These are phyloP conservation scores for Lepidochitona cinerea DNA, from an alignment of 2,888 invertebrate species.

Conservation along the genomic window DNA sequence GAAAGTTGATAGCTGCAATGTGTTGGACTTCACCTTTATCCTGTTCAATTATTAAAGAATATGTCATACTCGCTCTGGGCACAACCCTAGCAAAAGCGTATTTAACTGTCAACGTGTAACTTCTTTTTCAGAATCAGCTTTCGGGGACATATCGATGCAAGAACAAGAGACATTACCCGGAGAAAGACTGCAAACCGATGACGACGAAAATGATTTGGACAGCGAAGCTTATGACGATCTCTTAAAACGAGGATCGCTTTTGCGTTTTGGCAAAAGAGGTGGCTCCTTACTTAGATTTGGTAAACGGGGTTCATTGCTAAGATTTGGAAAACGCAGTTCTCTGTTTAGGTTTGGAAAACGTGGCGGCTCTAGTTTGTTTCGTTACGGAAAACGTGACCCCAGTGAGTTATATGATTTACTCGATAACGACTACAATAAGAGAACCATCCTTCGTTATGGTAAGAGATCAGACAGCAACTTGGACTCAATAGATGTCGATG, in stretches of 20 bases:
- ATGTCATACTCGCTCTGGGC: no score
- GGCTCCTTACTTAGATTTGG: slow-evolving; percentile 12
- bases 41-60: no score
- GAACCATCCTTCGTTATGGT: slow-evolving; percentile 15
- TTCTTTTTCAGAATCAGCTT: neutral
- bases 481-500: neutral
- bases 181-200: neutral
- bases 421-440: slow-evolving; percentile 3
- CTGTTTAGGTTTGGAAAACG: slow-evolving; percentile 49
- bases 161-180: neutral
- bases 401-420: neutral
- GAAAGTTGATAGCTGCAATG: no score
- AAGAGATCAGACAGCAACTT: slow-evolving; percentile 16
- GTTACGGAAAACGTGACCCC: slow-evolving; percentile 8
- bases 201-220: neutral
- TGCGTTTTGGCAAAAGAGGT: slow-evolving; percentile 2
- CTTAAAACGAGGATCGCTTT: slow-evolving; percentile 2
- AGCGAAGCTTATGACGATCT: neutral
- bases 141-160: neutral
- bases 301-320: slow-evolving; percentile 41
- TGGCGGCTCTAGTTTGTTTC: slow-evolving; percentile 19
- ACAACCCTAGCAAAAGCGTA: no score
- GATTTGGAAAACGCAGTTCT: slow-evolving; percentile 47
- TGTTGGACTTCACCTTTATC: no score
- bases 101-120: no score